Evolutionary conservation across 2,113 vertebrate species (phyloP).

Genomic region (Varanus salvator): DNA sequence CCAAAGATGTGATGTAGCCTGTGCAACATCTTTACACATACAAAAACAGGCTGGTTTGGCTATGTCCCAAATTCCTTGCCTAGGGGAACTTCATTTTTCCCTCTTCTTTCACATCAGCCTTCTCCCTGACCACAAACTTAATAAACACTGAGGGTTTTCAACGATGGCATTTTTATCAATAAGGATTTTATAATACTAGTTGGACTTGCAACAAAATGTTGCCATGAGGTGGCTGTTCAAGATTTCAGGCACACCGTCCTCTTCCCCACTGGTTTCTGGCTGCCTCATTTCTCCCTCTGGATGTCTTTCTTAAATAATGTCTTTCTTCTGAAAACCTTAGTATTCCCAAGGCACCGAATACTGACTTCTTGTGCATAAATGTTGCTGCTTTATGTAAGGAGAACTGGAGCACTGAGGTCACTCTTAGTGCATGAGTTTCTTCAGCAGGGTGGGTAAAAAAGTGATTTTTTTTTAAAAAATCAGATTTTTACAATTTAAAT

Average conservation of each 20-base stretch:
- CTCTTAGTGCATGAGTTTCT: background rate
- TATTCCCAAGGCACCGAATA: background rate
- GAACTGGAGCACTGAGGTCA: background rate
- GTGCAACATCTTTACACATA: background rate
- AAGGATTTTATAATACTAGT: background rate
- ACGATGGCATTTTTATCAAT: conserved; percentile 14
- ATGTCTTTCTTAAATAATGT: background rate
- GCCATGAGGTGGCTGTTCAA: background rate
- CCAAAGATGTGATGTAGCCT: background rate
- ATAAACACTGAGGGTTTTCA: conserved; percentile 1
- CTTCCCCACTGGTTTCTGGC: too few relatives aligned
- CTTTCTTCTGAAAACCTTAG: background rate
- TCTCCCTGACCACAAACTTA: background rate
- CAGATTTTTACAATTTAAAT: too few relatives aligned
- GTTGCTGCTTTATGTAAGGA: background rate
- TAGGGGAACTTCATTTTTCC: conserved; percentile 14
- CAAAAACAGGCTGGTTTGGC: background rate
- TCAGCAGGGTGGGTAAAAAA: background rate
- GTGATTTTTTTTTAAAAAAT: background rate
- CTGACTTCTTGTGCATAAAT: background rate
- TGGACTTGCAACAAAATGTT: background rate
- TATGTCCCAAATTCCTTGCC: background rate
- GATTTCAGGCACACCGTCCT: background rate
- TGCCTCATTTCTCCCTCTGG: too few relatives aligned
- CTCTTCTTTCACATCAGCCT: accelerated